Percentiles rank a stretch among this genome's conserved stretches.
Evolutionary conservation across 2,113 vertebrate species (phyloP).

Genomic region (Probosciger aterrimus): DNA sequence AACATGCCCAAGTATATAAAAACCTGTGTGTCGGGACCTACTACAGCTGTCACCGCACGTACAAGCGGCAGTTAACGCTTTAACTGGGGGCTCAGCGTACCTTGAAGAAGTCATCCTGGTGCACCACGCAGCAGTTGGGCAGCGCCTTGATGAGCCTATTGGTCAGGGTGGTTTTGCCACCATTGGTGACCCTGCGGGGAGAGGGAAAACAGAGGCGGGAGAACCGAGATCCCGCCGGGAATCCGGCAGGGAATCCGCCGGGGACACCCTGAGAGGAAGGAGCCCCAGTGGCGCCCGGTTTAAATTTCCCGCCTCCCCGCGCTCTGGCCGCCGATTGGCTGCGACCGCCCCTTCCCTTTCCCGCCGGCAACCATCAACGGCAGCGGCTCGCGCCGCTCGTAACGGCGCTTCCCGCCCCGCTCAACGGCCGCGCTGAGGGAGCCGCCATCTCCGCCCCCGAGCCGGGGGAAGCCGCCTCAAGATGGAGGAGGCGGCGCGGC

Average conservation of each 20-base stretch:
- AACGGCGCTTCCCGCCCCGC: not conserved
- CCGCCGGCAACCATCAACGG: not conserved
- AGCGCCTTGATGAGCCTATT: constrained; percentile 77
- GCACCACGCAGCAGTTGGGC: constrained; percentile 93
- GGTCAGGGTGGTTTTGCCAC: constrained; percentile 94
- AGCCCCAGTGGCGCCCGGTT: not conserved
- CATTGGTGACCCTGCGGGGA: constrained; percentile 84
- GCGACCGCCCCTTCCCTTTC: not conserved
- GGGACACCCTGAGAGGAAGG: fast-evolving
- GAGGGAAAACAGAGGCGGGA: not conserved
- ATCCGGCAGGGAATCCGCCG: not conserved
- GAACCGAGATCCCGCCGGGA: not conserved
- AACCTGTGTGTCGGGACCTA: not conserved
- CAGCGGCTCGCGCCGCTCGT: not conserved
- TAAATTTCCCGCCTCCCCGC: not conserved
- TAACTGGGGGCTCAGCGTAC: constrained; percentile 51
- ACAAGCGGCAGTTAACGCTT: fast-evolving
- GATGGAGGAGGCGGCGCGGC: not conserved
- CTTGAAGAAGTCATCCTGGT: constrained; percentile 97
- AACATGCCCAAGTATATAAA: not conserved
- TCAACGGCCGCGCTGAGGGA: not conserved
- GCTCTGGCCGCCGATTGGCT: not conserved
- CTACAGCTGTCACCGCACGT: fast-evolving
- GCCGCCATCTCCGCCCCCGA: not conserved
- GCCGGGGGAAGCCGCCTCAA: not conserved